Conservation (phyloP, 2,888 invertebrate genomes). For the Epiblema foenella region DNA sequence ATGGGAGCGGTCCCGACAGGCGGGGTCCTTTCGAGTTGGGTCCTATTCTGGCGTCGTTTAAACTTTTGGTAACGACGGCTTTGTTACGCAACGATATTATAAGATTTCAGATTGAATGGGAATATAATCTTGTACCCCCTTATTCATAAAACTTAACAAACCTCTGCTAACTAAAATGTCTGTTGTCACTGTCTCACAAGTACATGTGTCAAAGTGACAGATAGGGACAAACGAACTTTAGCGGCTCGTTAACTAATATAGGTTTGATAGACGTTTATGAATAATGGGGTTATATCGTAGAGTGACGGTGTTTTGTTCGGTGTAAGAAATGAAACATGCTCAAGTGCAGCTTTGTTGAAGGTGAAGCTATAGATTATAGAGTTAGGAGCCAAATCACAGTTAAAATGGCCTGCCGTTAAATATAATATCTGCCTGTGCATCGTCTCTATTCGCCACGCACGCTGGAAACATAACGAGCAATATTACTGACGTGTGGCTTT, state of each 20-base stretch:
- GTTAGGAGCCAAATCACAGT: not conserved
- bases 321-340: not conserved
- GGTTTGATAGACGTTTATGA: too few relatives aligned
- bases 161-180: too few relatives aligned
- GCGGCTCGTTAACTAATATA: too few relatives aligned
- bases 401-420: too few relatives aligned
- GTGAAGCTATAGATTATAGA: not conserved
- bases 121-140: too few relatives aligned
- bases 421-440: not conserved
- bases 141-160: too few relatives aligned
- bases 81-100: constrained; percentile 2
- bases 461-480: not conserved
- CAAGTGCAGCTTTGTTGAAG: not conserved
- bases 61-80: not conserved
- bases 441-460: not conserved
- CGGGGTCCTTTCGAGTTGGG: not conserved
- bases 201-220: too few relatives aligned
- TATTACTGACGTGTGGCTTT: constrained; percentile 4
- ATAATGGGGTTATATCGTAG: too few relatives aligned
- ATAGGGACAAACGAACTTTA: too few relatives aligned
- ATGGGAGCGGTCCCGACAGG: not conserved
- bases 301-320: not conserved
- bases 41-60: not conserved
- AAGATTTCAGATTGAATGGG: not conserved
- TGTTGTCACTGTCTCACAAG: too few relatives aligned